Evolutionary conservation across 2,797 vertebrate species (phyloP).

Genomic region (Amniataba percoides): DNA sequence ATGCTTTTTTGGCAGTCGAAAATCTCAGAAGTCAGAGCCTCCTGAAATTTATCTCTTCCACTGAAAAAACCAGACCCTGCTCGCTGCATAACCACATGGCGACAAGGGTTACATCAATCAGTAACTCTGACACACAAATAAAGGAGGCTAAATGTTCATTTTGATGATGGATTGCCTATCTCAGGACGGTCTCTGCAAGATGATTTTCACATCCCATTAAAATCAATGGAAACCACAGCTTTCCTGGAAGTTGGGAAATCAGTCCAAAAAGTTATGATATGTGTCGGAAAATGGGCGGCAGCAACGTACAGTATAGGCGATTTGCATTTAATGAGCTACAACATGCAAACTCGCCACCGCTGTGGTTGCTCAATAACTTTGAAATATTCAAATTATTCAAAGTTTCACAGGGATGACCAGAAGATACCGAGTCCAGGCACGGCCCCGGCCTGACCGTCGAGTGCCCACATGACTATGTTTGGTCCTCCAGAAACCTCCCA

Average conservation of each 20-base stretch:
- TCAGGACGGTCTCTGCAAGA: conserved; percentile 21
- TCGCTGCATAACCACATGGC: conserved; percentile 26
- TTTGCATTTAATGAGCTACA: conserved; percentile 41
- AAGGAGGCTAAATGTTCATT: conserved; percentile 27
- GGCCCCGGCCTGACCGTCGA: conserved; percentile 12
- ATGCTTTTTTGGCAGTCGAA: conserved; percentile 33
- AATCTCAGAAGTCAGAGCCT: conserved; percentile 35
- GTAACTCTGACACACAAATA: conserved; percentile 35
- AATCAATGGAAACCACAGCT: conserved; percentile 40
- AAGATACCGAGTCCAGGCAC: conserved; percentile 1
- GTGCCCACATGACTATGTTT: conserved; percentile 64
- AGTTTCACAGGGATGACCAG: conserved; percentile 32
- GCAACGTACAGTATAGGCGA: neutral
- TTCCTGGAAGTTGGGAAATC: conserved; percentile 47
- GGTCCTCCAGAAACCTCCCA: conserved; percentile 61
- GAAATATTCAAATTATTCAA: conserved; percentile 24
- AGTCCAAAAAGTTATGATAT: conserved; percentile 20
- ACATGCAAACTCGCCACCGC: conserved; percentile 34
- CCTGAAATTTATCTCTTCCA: conserved; percentile 24
- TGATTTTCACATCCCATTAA: conserved; percentile 45
- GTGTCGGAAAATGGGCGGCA: conserved; percentile 16
- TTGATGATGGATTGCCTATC: conserved; percentile 57
- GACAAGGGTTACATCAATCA: conserved; percentile 33
- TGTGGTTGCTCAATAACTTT: conserved; percentile 9
- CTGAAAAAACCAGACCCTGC: conserved; percentile 26